Evolutionary conservation across 1,140 invertebrate species (phyloP), one percentile per base, ranked within the genome.

Genomic region (Penaeus japonicus): DNA sequence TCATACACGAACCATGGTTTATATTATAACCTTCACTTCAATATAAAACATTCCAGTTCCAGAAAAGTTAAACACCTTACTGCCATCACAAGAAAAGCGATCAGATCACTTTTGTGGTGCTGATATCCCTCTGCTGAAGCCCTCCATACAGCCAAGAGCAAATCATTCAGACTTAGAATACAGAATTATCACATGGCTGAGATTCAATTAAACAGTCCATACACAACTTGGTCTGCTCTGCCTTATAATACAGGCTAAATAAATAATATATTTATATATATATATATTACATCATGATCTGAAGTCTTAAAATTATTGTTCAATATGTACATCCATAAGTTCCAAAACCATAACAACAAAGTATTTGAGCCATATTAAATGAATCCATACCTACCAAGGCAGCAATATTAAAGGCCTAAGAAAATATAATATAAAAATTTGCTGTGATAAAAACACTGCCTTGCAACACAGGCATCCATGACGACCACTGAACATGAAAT

Each of bases 261-360:
- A 87, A 87, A 87, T 87, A 82, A 85, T 39, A 62, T 85, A 62
- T 75, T 62, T 53, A 81, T 85, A 85, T 85, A 75, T 85, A 77
- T 82, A 85, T 87, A 87, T 87, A 82, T 87, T 87, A 87, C 85
- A 87, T 87, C 85, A 54, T 81, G 55, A 87, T 87, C 57, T 87
- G 73, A 77, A 87, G 55, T 85, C 75, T 78, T 86, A 87, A 75
- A 55, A 82, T 24, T 85, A 79, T 82, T 87, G 53, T 75, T 81
- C 59, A 81, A 73, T 87, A 87, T 87, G 39, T 87, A 87, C 85
- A 87, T 81, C 47, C 85, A 80, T 81, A 70, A 70, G 39, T 53
- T 82, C 80, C 75, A 70, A 79, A 87, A 87, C 79, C 85, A 87
- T 87, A 87, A 87, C 79, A 87, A 87, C 84, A 85, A 85, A 87